Evolutionary conservation across 2,797 vertebrate species (phyloP).

Genomic region (Enteromius radiatus): DNA sequence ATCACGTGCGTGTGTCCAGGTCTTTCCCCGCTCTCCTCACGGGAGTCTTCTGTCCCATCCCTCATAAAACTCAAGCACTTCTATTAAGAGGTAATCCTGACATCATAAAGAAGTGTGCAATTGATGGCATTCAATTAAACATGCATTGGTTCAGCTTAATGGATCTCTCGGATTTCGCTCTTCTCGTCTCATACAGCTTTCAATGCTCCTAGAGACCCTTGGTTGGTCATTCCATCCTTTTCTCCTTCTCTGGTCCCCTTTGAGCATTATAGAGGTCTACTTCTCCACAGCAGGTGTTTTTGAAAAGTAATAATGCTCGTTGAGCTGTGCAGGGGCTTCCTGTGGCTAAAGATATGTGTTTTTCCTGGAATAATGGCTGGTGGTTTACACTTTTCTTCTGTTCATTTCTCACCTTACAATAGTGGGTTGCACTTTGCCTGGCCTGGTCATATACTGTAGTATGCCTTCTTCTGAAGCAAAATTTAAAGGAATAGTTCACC

Average conservation of each 20-base stretch:
- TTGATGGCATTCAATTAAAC: slow-evolving; percentile 43
- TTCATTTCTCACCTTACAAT: slow-evolving; percentile 58
- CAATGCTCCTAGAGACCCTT: not conserved
- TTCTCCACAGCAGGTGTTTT: slow-evolving; percentile 21
- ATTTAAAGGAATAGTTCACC: too few species aligned
- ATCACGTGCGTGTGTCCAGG: slow-evolving; percentile 2
- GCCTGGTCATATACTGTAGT: not conserved
- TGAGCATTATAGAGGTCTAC: not conserved
- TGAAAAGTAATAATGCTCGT: not conserved
- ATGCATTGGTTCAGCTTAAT: slow-evolving; percentile 37
- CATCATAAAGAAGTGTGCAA: slow-evolving; percentile 37
- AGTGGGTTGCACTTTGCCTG: slow-evolving; percentile 36
- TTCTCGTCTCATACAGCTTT: not conserved
- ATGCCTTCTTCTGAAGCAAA: not conserved
- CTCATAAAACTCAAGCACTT: slow-evolving; percentile 47
- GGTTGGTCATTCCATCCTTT: not conserved
- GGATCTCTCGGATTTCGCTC: slow-evolving; percentile 23
- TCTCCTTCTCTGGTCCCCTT: not conserved
- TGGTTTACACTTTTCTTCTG: not conserved
- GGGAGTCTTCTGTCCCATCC: slow-evolving; percentile 17
- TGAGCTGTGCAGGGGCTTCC: slow-evolving; percentile 21
- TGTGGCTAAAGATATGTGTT: slow-evolving; percentile 24
- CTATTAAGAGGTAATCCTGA: slow-evolving; percentile 40
- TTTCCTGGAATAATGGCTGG: slow-evolving; percentile 16
- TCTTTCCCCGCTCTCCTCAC: slow-evolving; percentile 23